Evolutionary conservation across 2,888 invertebrate genomes (phyloP), one percentile per base, ranked within the genome.

Genomic region (Empis stercorea): DNA sequence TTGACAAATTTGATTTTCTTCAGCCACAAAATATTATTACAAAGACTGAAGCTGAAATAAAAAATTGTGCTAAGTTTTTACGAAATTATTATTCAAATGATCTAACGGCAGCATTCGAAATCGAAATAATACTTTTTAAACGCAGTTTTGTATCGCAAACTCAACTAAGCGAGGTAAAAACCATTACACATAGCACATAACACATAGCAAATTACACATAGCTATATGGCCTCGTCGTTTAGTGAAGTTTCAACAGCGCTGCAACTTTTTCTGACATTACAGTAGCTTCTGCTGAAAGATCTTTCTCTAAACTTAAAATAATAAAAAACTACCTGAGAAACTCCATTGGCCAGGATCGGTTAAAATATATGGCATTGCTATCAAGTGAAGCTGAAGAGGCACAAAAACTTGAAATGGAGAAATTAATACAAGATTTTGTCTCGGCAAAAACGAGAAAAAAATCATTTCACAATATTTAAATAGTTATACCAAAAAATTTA

Each of bases 311-410:
- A 44, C 36, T 44, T 23, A 36, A 44, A 20, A 44, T 36, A 36
- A 44, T 36, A 34, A 44, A 36, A 44, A 44, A 44, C 23, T 36
- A 36, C 23, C 20, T 43, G 6, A 4, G 23, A 7, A 43, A 17
- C 14, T 16, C 43, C 34, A 43, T 36, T 44, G 14, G 34, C 20
- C 23, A 36, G 36, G 36, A 17, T 44, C 34, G 44, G 20, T n/a
- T 36, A 20, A 44, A 44, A 44, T 20, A 44, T 44, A 36, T 44
- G 44, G 44, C 44, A 36, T 36, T 44, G 36, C 36, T 44, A n/a
- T 44, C 36, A 36, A 44, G 36, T 23, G 44, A 44, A 44, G 36
- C 44, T 36, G 36, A 44, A 44, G 36, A 36, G 2, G 30, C 30
- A 30, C 9, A 43, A 4, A 43, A 30, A 15, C 13, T 43, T n/a